Evolutionary conservation across 1,140 invertebrate genomes (phyloP).

Genomic region (Pinna nobilis): DNA sequence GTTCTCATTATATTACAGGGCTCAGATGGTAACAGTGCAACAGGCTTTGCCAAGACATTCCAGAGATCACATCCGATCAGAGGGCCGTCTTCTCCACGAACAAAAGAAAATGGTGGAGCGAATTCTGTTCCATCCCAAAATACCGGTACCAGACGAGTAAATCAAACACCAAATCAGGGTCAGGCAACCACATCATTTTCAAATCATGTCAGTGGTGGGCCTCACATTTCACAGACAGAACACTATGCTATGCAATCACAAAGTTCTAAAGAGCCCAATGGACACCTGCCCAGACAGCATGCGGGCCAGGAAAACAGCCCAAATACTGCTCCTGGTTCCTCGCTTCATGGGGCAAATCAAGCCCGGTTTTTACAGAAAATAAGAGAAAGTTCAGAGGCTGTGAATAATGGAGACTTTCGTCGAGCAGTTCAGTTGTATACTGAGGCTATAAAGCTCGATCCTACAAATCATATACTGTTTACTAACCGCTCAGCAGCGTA

Average conservation of each 20-base stretch:
- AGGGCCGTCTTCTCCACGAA: constrained; percentile 8
- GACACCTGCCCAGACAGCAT: not conserved
- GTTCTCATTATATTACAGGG: not conserved
- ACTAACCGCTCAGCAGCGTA: constrained; percentile 92
- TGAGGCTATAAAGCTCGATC: constrained; percentile 86
- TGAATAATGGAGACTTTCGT: constrained; percentile 84
- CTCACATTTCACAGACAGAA: not conserved
- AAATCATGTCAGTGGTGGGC: not conserved
- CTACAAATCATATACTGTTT: constrained; percentile 89
- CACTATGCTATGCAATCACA: not conserved
- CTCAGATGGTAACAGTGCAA: not conserved
- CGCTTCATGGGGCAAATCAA: constrained; percentile 37
- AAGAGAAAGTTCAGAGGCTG: constrained; percentile 86
- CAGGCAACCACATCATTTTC: not conserved
- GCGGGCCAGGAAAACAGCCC: not conserved
- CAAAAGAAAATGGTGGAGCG: not conserved
- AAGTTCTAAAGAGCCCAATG: not conserved
- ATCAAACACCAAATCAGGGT: not conserved
- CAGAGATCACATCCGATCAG: constrained; percentile 9
- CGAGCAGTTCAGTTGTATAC: constrained; percentile 88
- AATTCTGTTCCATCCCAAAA: not conserved
- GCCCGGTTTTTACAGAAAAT: constrained; percentile 59
- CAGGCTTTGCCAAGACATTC: not conserved
- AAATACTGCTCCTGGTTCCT: not conserved
- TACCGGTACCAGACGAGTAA: not conserved